These are phyloP conservation scores for Melanaphis sacchari DNA, from an alignment of 1,140 invertebrate genomes.

Conservation along the genomic window DNA sequence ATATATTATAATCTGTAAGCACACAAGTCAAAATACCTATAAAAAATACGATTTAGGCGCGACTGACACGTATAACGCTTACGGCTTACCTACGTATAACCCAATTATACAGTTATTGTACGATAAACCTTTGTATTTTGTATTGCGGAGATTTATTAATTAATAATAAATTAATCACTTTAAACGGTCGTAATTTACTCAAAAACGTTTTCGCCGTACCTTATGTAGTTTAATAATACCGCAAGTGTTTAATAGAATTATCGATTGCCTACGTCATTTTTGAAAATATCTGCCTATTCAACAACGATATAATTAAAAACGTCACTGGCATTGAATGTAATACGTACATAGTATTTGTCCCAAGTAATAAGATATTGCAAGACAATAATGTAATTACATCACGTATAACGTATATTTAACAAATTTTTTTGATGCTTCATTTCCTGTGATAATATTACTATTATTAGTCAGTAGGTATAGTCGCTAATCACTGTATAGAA, in stretches of 20 bases:
- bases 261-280: neutral
- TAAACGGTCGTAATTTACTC: neutral
- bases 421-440: slow-evolving; percentile 1
- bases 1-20: neutral
- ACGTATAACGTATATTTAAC: neutral
- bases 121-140: neutral
- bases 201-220: neutral
- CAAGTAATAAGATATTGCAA: neutral
- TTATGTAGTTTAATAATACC: neutral
- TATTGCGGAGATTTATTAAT: neutral
- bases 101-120: neutral
- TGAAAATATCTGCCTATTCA: neutral
- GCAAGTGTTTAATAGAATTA: neutral
- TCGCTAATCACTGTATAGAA: neutral
- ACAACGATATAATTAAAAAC: neutral
- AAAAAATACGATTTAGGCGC: neutral
- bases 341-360: neutral
- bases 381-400: neutral
- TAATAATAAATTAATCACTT: neutral
- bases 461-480: neutral
- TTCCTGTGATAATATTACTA: neutral
- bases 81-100: neutral
- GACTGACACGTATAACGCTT: neutral
- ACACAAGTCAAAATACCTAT: neutral
- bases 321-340: neutral